phyloP scores from a whole-genome alignment of 2,888 invertebrate species.

The Folsomia manolachei region DNA sequence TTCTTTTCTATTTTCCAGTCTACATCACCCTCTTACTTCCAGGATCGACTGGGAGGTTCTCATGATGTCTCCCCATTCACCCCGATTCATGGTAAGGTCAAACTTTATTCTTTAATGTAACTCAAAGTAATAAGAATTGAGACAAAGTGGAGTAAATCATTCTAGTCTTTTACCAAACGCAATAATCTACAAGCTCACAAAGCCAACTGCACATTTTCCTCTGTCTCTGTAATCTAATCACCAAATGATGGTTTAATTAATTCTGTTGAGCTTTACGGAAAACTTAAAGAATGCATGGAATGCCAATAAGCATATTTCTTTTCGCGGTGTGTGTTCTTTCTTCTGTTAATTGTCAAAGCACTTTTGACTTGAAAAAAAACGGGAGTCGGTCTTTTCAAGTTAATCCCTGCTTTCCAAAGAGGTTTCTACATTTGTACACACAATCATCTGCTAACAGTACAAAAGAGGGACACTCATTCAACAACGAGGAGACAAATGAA shows the following conservation, averaged over 20 bases:
- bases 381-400: too few species aligned
- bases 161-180: too few species aligned
- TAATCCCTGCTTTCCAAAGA: too few species aligned
- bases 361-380: too few species aligned
- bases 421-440: too few species aligned
- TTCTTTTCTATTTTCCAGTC: conserved; percentile 29
- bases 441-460: neutral
- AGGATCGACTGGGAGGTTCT: conserved; percentile 45
- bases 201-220: too few species aligned
- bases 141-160: too few species aligned
- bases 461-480: neutral
- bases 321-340: neutral
- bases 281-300: neutral
- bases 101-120: too few species aligned
- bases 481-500: neutral
- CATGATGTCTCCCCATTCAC: conserved; percentile 48
- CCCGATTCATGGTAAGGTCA: conserved; percentile 48
- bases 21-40: conserved; percentile 46
- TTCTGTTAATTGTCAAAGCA: neutral
- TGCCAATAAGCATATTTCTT: neutral
- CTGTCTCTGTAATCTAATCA: neutral
- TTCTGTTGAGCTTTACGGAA: neutral
- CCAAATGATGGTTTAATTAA: conserved; percentile 6
- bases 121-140: too few species aligned
- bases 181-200: too few species aligned